Base-by-base conservation (phyloP, 2,797 vertebrate species). In the Phrynocephalus forsythii region DNA sequence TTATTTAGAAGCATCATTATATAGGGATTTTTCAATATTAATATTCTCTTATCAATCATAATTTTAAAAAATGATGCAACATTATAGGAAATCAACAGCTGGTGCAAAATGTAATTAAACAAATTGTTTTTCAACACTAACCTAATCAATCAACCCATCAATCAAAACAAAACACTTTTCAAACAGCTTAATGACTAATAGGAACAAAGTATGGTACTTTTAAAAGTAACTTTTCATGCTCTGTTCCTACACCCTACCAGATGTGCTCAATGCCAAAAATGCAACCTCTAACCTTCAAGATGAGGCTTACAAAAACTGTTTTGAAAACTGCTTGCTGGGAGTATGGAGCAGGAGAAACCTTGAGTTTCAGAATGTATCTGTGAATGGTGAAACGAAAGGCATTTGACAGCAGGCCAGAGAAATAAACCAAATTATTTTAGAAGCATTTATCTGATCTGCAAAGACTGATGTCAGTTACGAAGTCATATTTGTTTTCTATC, bases 401-500 rank as follows among this genome's bases (percentile, higher is more conserved):
- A 44, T 73, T 79, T 33, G 52, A 18, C 15, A 63, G 30, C 28
- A 75, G 44, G 33, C 75, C 73, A 50, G n/a, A 84, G 22, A 84
- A 84, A 80, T 28, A 63, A 38, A 84, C 68, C 71, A 80, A 18
- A 81, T 84, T 73, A 44, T 79, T 84, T 78, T 56, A 88, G 69
- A 68, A 48, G 33, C 75, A 79, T 80, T 88, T 88, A 84, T 88
- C 71, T 52, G 68, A 52, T 84, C 76, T 84, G 13, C 82, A 28
- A 79, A 84, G 69, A 52, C 30, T 38, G 30, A 85, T 69, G 78
- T 88, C 83, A 88, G 52, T 18, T 78, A 77, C 83, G 72, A 87
- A 56, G 80, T 69, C 77, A 81, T 67, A 60, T 88, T 84, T 73
- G 78, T 80, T 85, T 88, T 83, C 68, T 85, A 85, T 33, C 77